These are phyloP conservation scores for Periophthalmus magnuspinnatus DNA, from an alignment of 2,797 vertebrate genomes.

Conservation along the genomic window DNA sequence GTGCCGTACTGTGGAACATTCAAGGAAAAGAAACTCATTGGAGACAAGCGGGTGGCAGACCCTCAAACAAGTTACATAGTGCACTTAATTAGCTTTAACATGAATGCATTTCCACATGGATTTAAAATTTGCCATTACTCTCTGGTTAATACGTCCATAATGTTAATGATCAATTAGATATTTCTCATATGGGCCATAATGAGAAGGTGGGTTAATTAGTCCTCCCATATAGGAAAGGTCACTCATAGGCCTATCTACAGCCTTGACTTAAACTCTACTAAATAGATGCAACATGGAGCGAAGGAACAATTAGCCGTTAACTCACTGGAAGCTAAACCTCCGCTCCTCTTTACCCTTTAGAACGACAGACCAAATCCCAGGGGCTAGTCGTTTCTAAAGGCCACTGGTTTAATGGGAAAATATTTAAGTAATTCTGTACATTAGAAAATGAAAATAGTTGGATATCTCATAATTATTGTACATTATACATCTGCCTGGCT, in stretches of 20 bases:
- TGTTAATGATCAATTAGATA: constrained; percentile 27
- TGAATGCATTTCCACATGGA: background rate
- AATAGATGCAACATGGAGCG: background rate
- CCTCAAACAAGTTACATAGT: background rate
- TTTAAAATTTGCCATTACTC: background rate
- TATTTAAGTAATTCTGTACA: background rate
- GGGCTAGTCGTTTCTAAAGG: constrained; percentile 4
- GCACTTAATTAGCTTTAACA: background rate
- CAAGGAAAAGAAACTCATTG: background rate
- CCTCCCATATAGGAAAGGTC: background rate
- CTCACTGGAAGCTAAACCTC: background rate
- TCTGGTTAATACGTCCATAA: background rate
- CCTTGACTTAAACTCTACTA: background rate
- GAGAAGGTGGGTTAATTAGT: constrained; percentile 25
- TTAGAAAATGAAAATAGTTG: background rate
- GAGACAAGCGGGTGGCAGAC: background rate
- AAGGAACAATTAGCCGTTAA: constrained; percentile 8
- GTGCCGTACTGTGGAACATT: background rate
- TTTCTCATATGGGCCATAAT: constrained; percentile 21
- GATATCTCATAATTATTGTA: background rate
- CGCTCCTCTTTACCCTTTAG: constrained; percentile 14
- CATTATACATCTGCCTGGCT: background rate
- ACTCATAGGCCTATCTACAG: constrained; percentile 2
- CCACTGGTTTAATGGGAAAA: constrained; percentile 4
- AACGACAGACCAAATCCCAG: background rate